These are phyloP conservation scores for Cerceris ruficornis DNA, from an alignment of 2,888 invertebrate genomes.

Conservation along the genomic window DNA sequence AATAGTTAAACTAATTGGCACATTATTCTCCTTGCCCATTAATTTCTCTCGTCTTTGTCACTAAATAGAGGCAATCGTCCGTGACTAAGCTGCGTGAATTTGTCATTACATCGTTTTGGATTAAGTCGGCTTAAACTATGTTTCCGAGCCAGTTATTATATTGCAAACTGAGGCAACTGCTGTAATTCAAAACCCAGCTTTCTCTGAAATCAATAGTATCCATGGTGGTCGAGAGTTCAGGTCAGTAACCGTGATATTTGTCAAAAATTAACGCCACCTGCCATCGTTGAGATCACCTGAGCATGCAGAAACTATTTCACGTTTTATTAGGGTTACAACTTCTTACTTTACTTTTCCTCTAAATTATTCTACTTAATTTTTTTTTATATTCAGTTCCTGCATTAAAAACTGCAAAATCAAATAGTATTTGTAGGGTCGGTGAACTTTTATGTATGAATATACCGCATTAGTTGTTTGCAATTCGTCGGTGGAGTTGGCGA, in stretches of 20 bases:
- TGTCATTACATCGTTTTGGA: neutral
- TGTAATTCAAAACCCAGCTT: conserved; percentile 14
- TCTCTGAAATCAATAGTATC: conserved; percentile 16
- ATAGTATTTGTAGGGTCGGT: no score
- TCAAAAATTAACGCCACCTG: conserved; percentile 48
- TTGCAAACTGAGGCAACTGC: conserved; percentile 6
- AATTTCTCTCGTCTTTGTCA: no score
- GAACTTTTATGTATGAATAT: no score
- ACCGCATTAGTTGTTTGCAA: no score
- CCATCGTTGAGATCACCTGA: conserved; percentile 45
- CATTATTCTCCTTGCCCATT: no score
- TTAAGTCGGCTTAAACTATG: neutral
- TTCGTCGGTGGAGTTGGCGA: no score
- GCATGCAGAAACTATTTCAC: neutral
- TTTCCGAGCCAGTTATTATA: neutral
- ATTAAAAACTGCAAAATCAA: no score
- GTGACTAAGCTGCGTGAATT: neutral
- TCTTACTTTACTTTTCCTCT: no score
- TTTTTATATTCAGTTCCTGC: no score
- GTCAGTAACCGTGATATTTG: conserved; percentile 35
- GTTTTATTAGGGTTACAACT: neutral
- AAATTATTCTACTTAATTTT: no score
- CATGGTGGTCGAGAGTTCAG: conserved; percentile 13
- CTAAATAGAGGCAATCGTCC: neutral
- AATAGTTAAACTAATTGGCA: no score